A percentile compares a stretch with the other conserved stretches of the same genome.
Conservation (phyloP, 2,113 vertebrate species). For the Neofelis nebulosa region DNA sequence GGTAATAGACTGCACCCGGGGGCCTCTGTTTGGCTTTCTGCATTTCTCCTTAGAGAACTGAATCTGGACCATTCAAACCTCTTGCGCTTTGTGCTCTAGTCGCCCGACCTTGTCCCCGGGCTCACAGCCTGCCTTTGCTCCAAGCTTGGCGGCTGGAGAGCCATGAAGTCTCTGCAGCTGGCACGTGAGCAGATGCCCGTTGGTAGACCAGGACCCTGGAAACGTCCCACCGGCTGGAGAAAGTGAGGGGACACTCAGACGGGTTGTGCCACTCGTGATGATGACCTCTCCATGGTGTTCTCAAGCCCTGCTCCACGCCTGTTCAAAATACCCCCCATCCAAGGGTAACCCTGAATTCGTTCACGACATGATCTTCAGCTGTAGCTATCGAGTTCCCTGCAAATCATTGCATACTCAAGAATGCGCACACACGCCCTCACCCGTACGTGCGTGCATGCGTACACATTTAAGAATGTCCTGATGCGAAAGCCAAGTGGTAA, state of each 20-base stretch:
- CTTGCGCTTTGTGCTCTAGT: background rate
- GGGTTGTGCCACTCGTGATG: background rate
- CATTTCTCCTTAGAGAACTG: background rate
- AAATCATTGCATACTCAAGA: no score
- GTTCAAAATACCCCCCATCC: slow-evolving; percentile 50
- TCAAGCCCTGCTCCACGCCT: background rate
- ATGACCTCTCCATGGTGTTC: slow-evolving; percentile 23
- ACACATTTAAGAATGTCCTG: background rate
- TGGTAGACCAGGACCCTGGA: slow-evolving; percentile 57
- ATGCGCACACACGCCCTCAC: background rate
- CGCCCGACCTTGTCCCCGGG: background rate
- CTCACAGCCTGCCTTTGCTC: background rate
- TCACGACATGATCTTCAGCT: background rate
- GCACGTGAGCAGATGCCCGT: background rate
- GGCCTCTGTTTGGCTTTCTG: background rate
- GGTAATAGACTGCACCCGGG: background rate
- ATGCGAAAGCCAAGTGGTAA: background rate
- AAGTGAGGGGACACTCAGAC: background rate
- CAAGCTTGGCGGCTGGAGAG: background rate
- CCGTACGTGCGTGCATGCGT: no score
- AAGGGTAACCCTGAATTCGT: background rate
- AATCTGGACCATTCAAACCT: background rate
- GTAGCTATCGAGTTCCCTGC: background rate
- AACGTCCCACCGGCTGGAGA: slow-evolving; percentile 19
- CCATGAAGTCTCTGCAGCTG: no score